A percentile compares a stretch with the other conserved stretches of the same genome.
phyloP scores from a whole-genome alignment of 2,797 vertebrate genomes.

The Girardinus metallicus region DNA sequence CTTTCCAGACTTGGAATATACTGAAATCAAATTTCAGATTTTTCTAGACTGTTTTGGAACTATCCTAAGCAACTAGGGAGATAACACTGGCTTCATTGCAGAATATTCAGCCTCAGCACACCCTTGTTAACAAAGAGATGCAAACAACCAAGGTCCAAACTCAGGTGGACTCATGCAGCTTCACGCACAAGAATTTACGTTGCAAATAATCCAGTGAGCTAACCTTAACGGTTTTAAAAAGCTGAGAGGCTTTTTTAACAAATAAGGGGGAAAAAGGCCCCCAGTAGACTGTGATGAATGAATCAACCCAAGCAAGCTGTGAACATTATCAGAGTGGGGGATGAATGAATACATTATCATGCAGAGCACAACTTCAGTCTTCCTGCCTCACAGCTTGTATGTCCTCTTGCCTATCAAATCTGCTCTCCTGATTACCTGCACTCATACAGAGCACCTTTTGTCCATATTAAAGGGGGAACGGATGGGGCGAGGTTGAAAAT shows the following conservation, averaged over 20 bases:
- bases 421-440: conserved; percentile 68
- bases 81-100: conserved; percentile 46
- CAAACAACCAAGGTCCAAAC: conserved; percentile 31
- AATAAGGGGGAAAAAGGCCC: conserved; percentile 61
- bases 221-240: conserved; percentile 63
- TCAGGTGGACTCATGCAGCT: conserved; percentile 18
- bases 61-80: conserved; percentile 25
- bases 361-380: conserved; percentile 66
- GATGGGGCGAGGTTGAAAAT: conserved; percentile 48
- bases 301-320: conserved; percentile 69
- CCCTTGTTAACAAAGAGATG: conserved; percentile 26
- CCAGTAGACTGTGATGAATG: conserved; percentile 73
- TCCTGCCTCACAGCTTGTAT: conserved; percentile 68
- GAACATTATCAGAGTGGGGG: conserved; percentile 69
- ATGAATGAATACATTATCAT: conserved; percentile 75
- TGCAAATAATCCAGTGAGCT: conserved; percentile 55
- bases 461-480: conserved; percentile 52
- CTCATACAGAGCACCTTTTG: conserved; percentile 66
- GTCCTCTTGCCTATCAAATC: conserved; percentile 67
- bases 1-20: neutral
- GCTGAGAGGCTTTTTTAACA: conserved; percentile 55
- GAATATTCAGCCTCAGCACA: conserved; percentile 36
- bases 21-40: neutral
- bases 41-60: neutral
- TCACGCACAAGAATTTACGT: conserved; percentile 34